Conservation (phyloP, 2,797 vertebrate species). For the Chaetophractus vellerosus region DNA sequence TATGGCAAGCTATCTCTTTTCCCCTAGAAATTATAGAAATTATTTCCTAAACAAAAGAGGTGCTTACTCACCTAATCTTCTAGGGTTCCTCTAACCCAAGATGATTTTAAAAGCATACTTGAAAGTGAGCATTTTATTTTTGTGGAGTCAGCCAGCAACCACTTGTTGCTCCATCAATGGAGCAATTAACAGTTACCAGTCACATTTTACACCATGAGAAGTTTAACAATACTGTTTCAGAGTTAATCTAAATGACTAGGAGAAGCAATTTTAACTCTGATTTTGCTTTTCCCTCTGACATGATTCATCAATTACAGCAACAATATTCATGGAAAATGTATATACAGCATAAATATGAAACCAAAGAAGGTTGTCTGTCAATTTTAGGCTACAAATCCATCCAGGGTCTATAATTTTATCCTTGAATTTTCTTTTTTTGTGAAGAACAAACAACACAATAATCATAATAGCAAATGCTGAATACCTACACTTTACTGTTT, state of each 20-base stretch:
- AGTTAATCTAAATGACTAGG: slow-evolving; percentile 54
- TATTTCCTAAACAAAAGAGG: slow-evolving; percentile 66
- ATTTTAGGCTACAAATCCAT: background rate
- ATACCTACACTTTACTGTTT: background rate
- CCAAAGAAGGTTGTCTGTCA: background rate
- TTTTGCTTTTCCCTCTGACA: background rate
- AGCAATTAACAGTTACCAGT: slow-evolving; percentile 69
- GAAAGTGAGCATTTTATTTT: slow-evolving; percentile 72
- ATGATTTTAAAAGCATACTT: slow-evolving; percentile 74
- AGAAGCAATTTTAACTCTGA: slow-evolving; percentile 63
- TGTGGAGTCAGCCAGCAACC: slow-evolving; percentile 67
- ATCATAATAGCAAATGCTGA: background rate
- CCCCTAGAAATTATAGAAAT: slow-evolving; percentile 22
- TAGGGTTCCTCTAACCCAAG: slow-evolving; percentile 50
- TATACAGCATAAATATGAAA: background rate
- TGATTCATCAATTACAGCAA: slow-evolving; percentile 58
- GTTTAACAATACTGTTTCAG: slow-evolving; percentile 56
- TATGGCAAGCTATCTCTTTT: background rate
- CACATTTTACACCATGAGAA: background rate
- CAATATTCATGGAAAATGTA: background rate
- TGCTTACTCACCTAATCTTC: slow-evolving; percentile 66
- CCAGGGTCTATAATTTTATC: background rate
- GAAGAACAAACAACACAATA: background rate
- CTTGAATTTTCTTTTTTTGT: background rate
- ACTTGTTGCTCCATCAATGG: slow-evolving; percentile 61